A percentile compares a stretch with the other conserved stretches of the same genome.
phyloP scores from a whole-genome alignment of 2,797 vertebrate species.

The Gymnothorax javanicus region DNA sequence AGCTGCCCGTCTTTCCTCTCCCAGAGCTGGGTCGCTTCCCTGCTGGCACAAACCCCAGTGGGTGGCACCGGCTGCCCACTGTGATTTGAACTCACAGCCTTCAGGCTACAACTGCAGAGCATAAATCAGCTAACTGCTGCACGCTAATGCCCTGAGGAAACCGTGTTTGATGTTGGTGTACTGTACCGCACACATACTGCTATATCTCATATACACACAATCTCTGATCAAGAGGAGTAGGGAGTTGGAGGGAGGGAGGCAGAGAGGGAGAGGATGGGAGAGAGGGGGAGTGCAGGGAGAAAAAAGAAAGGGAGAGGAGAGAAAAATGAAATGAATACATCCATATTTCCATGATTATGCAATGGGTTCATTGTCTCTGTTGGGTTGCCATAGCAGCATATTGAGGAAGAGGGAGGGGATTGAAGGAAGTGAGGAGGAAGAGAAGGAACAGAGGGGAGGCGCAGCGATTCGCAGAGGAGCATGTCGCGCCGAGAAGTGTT shows the following conservation, averaged over 20 bases:
- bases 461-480: background rate
- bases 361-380: slow-evolving; percentile 74
- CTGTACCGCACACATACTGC: background rate
- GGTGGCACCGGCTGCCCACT: background rate
- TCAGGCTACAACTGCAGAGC: background rate
- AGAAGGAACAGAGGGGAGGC: background rate
- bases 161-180: background rate
- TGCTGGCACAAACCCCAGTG: background rate
- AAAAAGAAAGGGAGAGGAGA: background rate
- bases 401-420: slow-evolving; percentile 74
- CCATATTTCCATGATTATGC: slow-evolving; percentile 76
- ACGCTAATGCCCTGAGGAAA: background rate
- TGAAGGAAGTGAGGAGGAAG: slow-evolving; percentile 41
- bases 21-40: background rate
- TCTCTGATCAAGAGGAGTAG: background rate
- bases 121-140: background rate
- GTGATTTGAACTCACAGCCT: background rate
- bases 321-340: slow-evolving; percentile 51
- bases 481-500: background rate
- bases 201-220: background rate
- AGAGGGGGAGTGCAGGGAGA: slow-evolving; percentile 31
- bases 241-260: slow-evolving; percentile 5
- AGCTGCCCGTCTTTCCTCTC: background rate
- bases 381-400: slow-evolving; percentile 77
- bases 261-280: slow-evolving; percentile 11